Evolutionary conservation across 2,888 invertebrate species (phyloP).

Genomic region (Tineola bisselliella): DNA sequence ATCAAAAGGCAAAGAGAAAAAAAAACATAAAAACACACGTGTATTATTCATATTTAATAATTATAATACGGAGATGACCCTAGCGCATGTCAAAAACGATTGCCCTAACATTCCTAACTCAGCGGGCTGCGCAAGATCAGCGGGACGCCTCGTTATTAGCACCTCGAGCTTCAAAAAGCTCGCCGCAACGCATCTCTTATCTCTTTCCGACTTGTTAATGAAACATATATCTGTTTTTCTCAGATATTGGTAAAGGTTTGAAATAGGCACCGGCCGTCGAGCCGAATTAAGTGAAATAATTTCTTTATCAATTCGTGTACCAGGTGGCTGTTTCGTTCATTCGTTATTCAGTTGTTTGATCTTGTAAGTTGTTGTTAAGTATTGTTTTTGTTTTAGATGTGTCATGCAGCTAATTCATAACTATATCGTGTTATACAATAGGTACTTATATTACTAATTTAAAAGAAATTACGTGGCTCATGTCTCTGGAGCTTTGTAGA

Average conservation of each 20-base stretch:
- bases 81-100: slow-evolving; percentile 2
- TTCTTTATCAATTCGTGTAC: slow-evolving; percentile 23
- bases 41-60: not conserved
- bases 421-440: too few relatives aligned
- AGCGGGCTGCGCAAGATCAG: slow-evolving; percentile 49
- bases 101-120: slow-evolving; percentile 35
- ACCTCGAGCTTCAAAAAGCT: slow-evolving; percentile 58
- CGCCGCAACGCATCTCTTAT: slow-evolving; percentile 24
- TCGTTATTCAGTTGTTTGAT: not conserved
- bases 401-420: too few relatives aligned
- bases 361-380: not conserved
- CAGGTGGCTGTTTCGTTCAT: not conserved
- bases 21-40: not conserved
- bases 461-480: too few relatives aligned
- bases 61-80: not conserved
- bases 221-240: not conserved
- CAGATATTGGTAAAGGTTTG: not conserved
- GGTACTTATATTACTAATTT: too few relatives aligned
- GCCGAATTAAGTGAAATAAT: slow-evolving; percentile 47
- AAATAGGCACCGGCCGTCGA: slow-evolving; percentile 26
- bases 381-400: too few relatives aligned
- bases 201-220: not conserved
- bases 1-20: not conserved
- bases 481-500: too few relatives aligned
- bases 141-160: slow-evolving; percentile 63